Base-by-base conservation (phyloP, 2,113 vertebrate genomes). In the Hyperopisus bebe region DNA sequence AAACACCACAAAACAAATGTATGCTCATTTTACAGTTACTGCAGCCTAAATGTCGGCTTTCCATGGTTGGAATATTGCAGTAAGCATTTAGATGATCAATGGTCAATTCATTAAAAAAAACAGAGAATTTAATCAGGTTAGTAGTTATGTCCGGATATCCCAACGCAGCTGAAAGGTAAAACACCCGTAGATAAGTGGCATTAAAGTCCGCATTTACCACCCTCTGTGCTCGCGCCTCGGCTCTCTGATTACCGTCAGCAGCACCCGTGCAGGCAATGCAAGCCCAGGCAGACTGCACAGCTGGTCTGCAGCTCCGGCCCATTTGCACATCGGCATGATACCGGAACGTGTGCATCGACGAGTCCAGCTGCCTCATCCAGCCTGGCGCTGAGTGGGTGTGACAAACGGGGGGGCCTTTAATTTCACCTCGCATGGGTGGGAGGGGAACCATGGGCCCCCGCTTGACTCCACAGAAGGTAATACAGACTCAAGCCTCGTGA, bases 311-410 rank as follows among this genome's bases (percentile, higher is more conserved):
- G 47, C 70, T 70, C 50, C 13, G 84, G 70, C 84, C 70, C 83
- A 91, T 91, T 90, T 89, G 51, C 91, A 90, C 91, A 62, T 91
- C 88, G 66, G 35, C 50, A 80, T 58, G 86, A 50, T 84, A 87
- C 83, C 84, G 83, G 89, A 88, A 39, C 77, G 53, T 86, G 17
- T 58, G 19, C 55, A 42, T 58, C 2, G 9, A n/a, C 35, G 9
- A 62, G 86, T 50, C 85, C 27, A 39, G 19, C 27, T 27, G 11
- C 46, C n/a, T 42, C 35, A 58, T 88, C 48, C 48, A 82, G 88
- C 15, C 47, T 35, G 47, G 19, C 15, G 4, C 17, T 46, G 15
- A n/a, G 46, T 35, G 66, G 46, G 66, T 48, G n/a, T 62, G 62
- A 44, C 3, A 35, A 17, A 62, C 0, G 24, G 42, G 35, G 24